A percentile compares a stretch with the other conserved stretches of the same genome.
Conservation (phyloP, 2,888 invertebrate genomes). For the Andrena bucephala region DNA sequence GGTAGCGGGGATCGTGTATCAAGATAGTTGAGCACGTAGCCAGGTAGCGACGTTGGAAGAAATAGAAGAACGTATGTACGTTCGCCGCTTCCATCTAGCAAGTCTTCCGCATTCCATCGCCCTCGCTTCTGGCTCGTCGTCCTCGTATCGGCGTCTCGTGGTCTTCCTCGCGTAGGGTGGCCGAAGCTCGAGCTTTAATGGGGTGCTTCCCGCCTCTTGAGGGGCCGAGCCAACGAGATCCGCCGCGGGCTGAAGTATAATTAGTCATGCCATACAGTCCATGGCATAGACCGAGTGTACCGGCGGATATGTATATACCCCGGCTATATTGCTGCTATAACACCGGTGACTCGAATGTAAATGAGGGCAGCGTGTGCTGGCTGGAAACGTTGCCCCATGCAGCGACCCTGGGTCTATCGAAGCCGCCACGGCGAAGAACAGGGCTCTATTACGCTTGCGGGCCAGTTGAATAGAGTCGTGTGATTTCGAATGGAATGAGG, state of each 20-base stretch:
- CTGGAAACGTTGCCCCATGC: constrained; percentile 3
- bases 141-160: constrained; percentile 67
- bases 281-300: constrained; percentile 72
- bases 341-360: constrained; percentile 46
- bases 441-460: neutral
- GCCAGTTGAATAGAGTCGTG: constrained; percentile 14
- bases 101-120: constrained; percentile 3
- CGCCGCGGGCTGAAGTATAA: constrained; percentile 78
- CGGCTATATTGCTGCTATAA: constrained; percentile 35
- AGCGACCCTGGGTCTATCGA: constrained; percentile 6
- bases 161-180: constrained; percentile 65
- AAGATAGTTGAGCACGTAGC: constrained; percentile 26
- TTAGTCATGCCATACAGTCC: constrained; percentile 78
- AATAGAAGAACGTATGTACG: constrained; percentile 22
- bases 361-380: constrained; percentile 29
- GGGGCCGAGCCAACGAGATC: constrained; percentile 74
- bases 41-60: constrained; percentile 11
- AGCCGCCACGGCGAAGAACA: neutral
- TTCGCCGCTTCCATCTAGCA: constrained; percentile 8
- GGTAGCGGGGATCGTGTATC: neutral
- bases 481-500: neutral
- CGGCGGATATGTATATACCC: constrained; percentile 29
- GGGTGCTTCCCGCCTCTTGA: constrained; percentile 77
- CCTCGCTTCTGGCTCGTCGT: constrained; percentile 21
- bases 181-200: constrained; percentile 76